Evolutionary conservation across 2,888 invertebrate genomes (phyloP), one percentile per base, ranked within the genome.

Genomic region (Drosophila kokeensis): DNA sequence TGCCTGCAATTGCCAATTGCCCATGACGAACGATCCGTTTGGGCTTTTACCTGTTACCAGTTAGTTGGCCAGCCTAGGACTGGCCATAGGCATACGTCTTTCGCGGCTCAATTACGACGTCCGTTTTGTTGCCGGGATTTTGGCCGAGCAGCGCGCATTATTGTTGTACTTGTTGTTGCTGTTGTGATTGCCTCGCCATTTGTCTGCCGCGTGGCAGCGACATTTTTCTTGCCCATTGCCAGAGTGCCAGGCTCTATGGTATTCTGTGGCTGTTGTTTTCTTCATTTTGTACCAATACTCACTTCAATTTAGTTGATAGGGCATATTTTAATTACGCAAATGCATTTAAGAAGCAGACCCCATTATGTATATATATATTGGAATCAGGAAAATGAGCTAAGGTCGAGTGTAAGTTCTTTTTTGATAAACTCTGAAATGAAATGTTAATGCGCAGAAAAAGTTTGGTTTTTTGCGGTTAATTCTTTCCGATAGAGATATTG

Each of bases 11-110:
- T 77, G 78, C 79, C 87, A 87, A 90, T 87, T 90, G 87, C 67
- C 79, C 90, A 86, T 90, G 90, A 89, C 82, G 90, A 84, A 87
- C 87, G 90, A 88, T 87, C 73, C 83, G 83, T 81, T 88, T 90
- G 73, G 87, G 87, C 77, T 79, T 81, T 86, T 90, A 90, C 79
- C 86, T 86, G 79, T 90, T 87, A 63, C 74, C 76, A 52, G 53
- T 52, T 34, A 53, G 58, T 45, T 30, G n/a, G 61, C 18, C 59
- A 53, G 21, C 36, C 29, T 52, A 34, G 42, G 60, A 34, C 24
- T 48, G 73, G 82, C 70, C 65, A 75, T 48, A 60, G 53, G 76
- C 65, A 87, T 87, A 87, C 73, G 69, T 89, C 85, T 89, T 80
- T 87, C 77, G 76, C 78, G 84, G 85, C 79, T 89, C 88, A 89